These are phyloP conservation scores for Eustalomyia histrio DNA, from an alignment of 2,888 invertebrate species.

Conservation along the genomic window DNA sequence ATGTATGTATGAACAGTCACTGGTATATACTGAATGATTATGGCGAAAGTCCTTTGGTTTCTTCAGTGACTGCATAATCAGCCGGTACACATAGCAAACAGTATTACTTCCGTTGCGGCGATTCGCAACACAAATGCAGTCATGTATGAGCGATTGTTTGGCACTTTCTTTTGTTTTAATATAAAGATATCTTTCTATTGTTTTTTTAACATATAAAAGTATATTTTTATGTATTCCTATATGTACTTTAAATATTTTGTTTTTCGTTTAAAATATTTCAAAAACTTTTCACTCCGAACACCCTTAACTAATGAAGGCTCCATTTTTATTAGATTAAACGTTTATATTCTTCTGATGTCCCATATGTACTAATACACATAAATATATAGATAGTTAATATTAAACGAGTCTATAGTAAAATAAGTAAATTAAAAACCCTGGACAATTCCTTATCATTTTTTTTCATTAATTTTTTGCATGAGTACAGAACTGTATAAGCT, in stretches of 20 bases:
- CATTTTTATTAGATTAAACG: background rate
- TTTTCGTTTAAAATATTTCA: no score
- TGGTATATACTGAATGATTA: conserved; percentile 46
- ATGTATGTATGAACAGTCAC: background rate
- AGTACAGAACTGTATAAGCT: no score
- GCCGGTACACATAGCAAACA: conserved; percentile 75
- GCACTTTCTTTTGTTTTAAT: conserved; percentile 74
- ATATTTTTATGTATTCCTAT: background rate
- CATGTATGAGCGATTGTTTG: conserved; percentile 70
- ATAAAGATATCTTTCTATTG: conserved; percentile 66
- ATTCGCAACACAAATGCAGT: conserved; percentile 67
- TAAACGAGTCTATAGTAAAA: background rate
- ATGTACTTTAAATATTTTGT: conserved; percentile 1
- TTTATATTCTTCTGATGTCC: background rate
- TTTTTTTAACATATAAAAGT: conserved; percentile 7
- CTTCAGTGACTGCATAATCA: conserved; percentile 76
- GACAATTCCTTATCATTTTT: no score
- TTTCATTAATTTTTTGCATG: no score
- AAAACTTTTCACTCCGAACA: background rate
- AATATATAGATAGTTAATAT: background rate
- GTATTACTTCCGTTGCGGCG: conserved; percentile 76
- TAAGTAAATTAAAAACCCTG: no score
- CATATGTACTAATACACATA: no score
- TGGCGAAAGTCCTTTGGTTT: conserved; percentile 51
- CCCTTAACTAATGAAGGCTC: background rate